Percentiles rank a stretch among this genome's conserved stretches.
phyloP scores from a whole-genome alignment of 2,888 invertebrate genomes.

The Watsonalla binaria region DNA sequence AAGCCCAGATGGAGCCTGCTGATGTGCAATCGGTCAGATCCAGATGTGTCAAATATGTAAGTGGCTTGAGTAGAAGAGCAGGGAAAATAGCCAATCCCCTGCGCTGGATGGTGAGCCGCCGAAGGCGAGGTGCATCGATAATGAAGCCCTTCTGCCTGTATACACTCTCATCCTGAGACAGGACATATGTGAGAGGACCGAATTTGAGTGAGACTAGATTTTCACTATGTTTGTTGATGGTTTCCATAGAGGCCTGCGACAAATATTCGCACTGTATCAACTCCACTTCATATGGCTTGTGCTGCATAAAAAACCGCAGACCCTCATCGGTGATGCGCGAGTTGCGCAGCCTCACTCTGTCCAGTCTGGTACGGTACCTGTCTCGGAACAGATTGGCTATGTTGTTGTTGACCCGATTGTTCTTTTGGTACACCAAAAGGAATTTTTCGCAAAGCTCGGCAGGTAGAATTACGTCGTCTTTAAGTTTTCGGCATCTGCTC shows the following conservation, averaged over 20 bases:
- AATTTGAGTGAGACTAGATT: slow-evolving; percentile 84
- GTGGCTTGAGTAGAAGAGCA: slow-evolving; percentile 77
- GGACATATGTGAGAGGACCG: slow-evolving; percentile 81
- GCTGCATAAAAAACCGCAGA: slow-evolving; percentile 83
- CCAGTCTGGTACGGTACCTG: slow-evolving; percentile 81
- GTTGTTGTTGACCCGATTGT: slow-evolving; percentile 79
- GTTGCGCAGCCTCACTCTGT: slow-evolving; percentile 83
- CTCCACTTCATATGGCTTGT: slow-evolving; percentile 86
- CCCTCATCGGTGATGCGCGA: slow-evolving; percentile 85
- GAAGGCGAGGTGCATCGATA: slow-evolving; percentile 80
- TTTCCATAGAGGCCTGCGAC: slow-evolving; percentile 80
- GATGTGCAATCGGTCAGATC: slow-evolving; percentile 84
- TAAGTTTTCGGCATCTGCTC: slow-evolving; percentile 70
- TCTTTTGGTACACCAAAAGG: slow-evolving; percentile 77
- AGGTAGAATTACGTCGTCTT: slow-evolving; percentile 81
- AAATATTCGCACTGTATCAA: slow-evolving; percentile 86
- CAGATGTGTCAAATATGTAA: slow-evolving; percentile 81
- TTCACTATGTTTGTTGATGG: slow-evolving; percentile 83
- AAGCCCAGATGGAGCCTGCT: slow-evolving; percentile 82
- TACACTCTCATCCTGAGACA: slow-evolving; percentile 71
- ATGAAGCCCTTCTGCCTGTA: slow-evolving; percentile 69
- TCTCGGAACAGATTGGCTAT: slow-evolving; percentile 86
- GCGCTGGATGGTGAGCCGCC: slow-evolving; percentile 78
- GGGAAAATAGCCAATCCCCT: slow-evolving; percentile 67
- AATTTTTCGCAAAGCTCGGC: slow-evolving; percentile 85